Base-by-base conservation (phyloP, 2,113 vertebrate species). In the Petroica traversi region DNA sequence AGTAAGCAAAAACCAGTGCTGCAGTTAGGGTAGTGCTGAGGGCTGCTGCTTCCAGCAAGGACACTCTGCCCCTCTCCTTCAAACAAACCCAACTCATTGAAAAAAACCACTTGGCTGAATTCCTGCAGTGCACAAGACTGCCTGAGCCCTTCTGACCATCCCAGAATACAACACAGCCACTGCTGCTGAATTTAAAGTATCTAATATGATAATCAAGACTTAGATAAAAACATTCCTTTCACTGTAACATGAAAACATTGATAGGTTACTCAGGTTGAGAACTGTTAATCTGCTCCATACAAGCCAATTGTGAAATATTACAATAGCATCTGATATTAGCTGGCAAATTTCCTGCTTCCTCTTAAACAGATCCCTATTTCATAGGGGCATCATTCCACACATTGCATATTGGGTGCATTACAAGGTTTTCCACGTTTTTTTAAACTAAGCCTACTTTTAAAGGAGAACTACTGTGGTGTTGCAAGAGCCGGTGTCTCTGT, bases 161-260 rank as follows among this genome's bases (percentile, higher is more conserved):
- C 22, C 31, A 77, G 57, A 91, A 36, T 71, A 90, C 20, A 41
- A 49, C 40, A 40, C 23, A 61, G 48, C 19, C 71, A 45, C 25
- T 43, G 63, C 48, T 66, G 55, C 49, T 48, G 69, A 77, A 87
- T 55, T 82, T 58, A n/a, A 87, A 86, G 25, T 43, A 82, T 46
- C 28, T 82, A 82, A 81, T 90, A 83, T 14, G 10, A 89, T 86
- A 81, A 57, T 34, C 41, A 88, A 93, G 74, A 87, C 25, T 57
- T 63, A 85, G 22, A 78, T 55, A 64, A 52, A 84, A 86, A 22
- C 86, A 68, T 72, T 94, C 46, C 19, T 93, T 66, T 93, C 45
- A 66, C 64, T 82, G 63, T 77, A 89, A 89, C 59, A 84, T 31
- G 33, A 94, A 96, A 95, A 92, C 14, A 85, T 63, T 69, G 93